phyloP scores from a whole-genome alignment of 1,140 invertebrate genomes.

The Nomia melanderi region DNA sequence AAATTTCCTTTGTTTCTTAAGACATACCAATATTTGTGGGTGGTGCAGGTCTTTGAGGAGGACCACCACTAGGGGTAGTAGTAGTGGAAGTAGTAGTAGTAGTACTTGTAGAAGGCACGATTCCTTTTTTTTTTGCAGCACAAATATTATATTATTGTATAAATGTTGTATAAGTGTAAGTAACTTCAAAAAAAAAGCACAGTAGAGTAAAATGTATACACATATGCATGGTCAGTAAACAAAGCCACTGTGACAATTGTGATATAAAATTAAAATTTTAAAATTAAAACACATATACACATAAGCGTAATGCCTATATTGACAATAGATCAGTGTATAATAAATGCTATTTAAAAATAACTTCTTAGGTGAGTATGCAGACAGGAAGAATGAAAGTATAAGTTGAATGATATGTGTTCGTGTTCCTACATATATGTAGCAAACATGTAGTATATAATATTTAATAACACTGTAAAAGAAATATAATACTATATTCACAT shows the following conservation, averaged over 20 bases:
- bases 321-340: neutral
- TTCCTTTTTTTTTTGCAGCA: conserved; percentile 74
- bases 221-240: neutral
- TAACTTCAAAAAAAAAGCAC: conserved; percentile 17
- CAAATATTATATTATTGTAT: conserved; percentile 71
- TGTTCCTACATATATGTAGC: neutral
- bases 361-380: neutral
- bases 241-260: conserved; percentile 31
- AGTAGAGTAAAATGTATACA: conserved; percentile 29
- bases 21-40: conserved; percentile 79
- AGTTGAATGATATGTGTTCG: neutral
- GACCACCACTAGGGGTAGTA: conserved; percentile 65
- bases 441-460: neutral
- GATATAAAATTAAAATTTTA: conserved; percentile 19
- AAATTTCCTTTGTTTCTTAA: conserved; percentile 19
- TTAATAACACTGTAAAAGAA: neutral
- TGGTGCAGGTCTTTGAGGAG: conserved; percentile 79
- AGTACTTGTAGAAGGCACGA: conserved; percentile 63
- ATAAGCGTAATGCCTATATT: neutral
- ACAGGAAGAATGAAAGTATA: conserved; percentile 3
- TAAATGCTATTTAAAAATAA: neutral
- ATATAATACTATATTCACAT: neutral
- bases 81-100: conserved; percentile 55
- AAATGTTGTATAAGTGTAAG: conserved; percentile 43
- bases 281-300: conserved; percentile 15